These are phyloP conservation scores for Phoebastria nigripes DNA, from an alignment of 2,797 vertebrate species.

Conservation along the genomic window DNA sequence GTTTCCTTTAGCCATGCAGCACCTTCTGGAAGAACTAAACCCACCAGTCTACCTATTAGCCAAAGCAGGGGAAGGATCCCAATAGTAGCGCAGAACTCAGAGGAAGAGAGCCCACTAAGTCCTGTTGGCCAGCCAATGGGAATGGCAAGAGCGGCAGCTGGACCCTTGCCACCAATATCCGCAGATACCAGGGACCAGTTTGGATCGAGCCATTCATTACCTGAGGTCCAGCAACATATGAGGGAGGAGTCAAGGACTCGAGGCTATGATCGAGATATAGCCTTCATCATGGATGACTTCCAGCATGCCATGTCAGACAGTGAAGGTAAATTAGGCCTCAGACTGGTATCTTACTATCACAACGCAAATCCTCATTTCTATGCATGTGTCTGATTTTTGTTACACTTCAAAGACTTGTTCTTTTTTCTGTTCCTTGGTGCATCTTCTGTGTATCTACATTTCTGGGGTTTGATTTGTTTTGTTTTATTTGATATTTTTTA, in stretches of 20 bases:
- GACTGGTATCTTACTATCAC: constrained; percentile 79
- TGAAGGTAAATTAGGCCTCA: constrained; percentile 95
- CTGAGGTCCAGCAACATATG: constrained; percentile 99
- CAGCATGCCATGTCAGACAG: constrained; percentile 99
- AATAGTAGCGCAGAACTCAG: constrained; percentile 97
- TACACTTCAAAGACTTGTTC: constrained; percentile 57
- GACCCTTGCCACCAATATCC: constrained; percentile 96
- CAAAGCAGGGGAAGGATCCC: constrained; percentile 97
- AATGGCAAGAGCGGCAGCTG: constrained; percentile 97
- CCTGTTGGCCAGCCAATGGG: constrained; percentile 99
- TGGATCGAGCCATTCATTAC: constrained; percentile 98
- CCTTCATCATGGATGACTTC: constrained; percentile 99
- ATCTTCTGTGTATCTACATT: constrained; percentile 70
- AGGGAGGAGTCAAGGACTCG: constrained; percentile 95
- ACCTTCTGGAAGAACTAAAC: constrained; percentile 90
- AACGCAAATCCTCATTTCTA: constrained; percentile 82
- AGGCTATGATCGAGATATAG: constrained; percentile 96
- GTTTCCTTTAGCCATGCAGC: constrained; percentile 86
- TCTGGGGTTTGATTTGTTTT: constrained; percentile 58
- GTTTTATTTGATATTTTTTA: constrained; percentile 8
- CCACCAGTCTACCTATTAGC: constrained; percentile 97
- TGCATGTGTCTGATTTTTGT: constrained; percentile 85
- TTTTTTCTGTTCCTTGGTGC: constrained; percentile 71
- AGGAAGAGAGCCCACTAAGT: constrained; percentile 97
- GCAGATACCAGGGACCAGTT: constrained; percentile 98